These are phyloP conservation scores for Falco punctatus DNA, from an alignment of 2,113 vertebrate species.

Conservation along the genomic window DNA sequence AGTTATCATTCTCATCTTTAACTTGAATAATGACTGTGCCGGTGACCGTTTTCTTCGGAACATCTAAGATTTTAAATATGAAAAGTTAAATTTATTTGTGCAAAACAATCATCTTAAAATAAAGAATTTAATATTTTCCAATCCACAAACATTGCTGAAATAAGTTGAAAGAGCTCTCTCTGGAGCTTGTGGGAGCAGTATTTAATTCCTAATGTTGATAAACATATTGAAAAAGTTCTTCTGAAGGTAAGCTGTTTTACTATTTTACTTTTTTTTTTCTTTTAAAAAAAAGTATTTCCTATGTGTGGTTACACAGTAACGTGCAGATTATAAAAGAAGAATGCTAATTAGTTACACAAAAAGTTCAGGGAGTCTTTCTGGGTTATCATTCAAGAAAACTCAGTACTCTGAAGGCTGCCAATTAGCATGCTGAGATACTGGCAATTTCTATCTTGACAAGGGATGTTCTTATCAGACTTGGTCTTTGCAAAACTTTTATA, in stretches of 20 bases:
- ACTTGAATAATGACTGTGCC: slow-evolving; percentile 87
- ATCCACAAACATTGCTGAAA: not conserved
- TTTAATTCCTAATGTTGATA: not conserved
- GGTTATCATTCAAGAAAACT: not conserved
- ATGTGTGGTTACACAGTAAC: not conserved
- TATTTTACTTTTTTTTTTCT: not conserved
- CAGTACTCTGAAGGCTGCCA: not conserved
- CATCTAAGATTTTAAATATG: slow-evolving; percentile 57
- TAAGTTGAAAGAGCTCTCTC: not conserved
- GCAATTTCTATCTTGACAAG: not conserved
- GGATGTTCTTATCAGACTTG: not conserved
- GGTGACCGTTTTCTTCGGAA: slow-evolving; percentile 83
- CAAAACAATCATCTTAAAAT: not conserved
- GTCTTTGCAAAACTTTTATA: not conserved
- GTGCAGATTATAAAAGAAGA: not conserved
- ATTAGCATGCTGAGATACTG: not conserved
- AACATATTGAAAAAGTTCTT: not conserved
- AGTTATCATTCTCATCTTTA: slow-evolving; percentile 89
- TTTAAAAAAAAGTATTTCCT: not conserved
- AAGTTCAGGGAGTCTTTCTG: not conserved
- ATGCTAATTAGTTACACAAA: not conserved
- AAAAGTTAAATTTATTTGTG: not conserved
- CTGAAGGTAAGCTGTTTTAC: not conserved
- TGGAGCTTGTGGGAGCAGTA: not conserved
- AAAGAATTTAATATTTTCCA: not conserved